Conservation (phyloP, 2,888 invertebrate species). For the Stenoptilia bipunctidactyla region DNA sequence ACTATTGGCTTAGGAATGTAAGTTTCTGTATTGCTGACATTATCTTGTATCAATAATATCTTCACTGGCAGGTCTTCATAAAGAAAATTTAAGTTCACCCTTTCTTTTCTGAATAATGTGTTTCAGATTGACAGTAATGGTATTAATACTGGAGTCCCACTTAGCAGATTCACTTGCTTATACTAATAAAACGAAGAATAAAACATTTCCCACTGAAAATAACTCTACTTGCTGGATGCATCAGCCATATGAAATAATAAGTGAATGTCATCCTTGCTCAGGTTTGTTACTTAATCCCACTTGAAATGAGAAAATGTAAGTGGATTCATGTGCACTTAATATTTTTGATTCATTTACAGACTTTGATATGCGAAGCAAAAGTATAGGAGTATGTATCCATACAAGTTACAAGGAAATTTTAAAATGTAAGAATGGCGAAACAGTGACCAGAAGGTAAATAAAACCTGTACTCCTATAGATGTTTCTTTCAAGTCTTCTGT, state of each 20-base stretch:
- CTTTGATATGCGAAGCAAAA: constrained; percentile 86
- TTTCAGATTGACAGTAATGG: constrained; percentile 81
- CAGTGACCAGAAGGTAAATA: constrained; percentile 79
- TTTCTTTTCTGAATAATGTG: neutral
- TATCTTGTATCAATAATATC: no score
- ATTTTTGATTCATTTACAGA: constrained; percentile 49
- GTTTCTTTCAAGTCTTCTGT: no score
- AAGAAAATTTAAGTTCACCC: neutral
- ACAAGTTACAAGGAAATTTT: constrained; percentile 88
- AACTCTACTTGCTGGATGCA: constrained; percentile 84
- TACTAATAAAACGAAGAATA: constrained; percentile 72
- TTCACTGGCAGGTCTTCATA: no score
- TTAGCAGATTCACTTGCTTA: constrained; percentile 64
- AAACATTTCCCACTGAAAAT: constrained; percentile 79
- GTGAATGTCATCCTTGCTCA: constrained; percentile 88
- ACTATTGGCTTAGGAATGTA: constrained; percentile 82
- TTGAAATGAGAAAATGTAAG: neutral
- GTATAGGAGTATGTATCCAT: constrained; percentile 84
- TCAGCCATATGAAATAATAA: constrained; percentile 78
- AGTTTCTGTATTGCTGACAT: no score
- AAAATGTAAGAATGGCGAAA: constrained; percentile 84
- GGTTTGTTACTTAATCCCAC: constrained; percentile 39
- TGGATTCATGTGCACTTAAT: neutral
- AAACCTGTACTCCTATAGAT: no score
- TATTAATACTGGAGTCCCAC: constrained; percentile 85